Base-by-base conservation (phyloP, 1,140 invertebrate species). In the Drosophila grimshawi region DNA sequence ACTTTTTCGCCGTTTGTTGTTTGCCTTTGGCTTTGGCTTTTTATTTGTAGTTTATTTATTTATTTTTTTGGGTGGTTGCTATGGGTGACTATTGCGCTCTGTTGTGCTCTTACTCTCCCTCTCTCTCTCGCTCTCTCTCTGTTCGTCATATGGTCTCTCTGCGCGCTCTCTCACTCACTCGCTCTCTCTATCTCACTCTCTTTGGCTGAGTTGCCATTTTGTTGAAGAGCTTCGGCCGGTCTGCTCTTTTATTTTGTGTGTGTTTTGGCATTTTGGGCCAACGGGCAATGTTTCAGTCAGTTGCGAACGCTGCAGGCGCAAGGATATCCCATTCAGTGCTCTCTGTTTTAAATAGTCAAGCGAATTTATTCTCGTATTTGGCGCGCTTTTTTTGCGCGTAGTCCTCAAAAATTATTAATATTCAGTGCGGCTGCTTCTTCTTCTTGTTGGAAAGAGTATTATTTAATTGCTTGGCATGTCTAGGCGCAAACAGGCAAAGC, bases 401-500 rank as follows among this genome's bases (percentile, higher is more conserved):
- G 19, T 19, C 76, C 59, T 10, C 30, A 55, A 46, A 39, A 53
- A 30, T 61, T 57, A 60, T 39, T 29, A 57, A 32, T 45, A 19
- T 37, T 43, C 39, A 49, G 59, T 63, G 55, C 43, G 48, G 29
- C n/a, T 39, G n/a, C 27, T 48, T 7, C 32, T 53, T 11, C 27
- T 11, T 27, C 37, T 8, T 27, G 27, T 57, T 5, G 19, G 19
- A 19, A 19, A n/a, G 27, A 11, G 11, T 39, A 8, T 27, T 7
- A 19, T 51, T 5, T 3, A 11, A 10, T 32, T 43, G 61, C 30
- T 52, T 27, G 86, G 68, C 56, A 92, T 92, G 91, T 92, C 91
- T 27, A 86, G 91, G 57, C 89, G 91, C 52, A 92, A 92, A 62
- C 91, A 92, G 89, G 91, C 89, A 43, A 92, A 92, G 61, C 91